Evolutionary conservation across 2,797 vertebrate species (phyloP), one percentile per base, ranked within the genome.

Genomic region (Glossophaga mutica): DNA sequence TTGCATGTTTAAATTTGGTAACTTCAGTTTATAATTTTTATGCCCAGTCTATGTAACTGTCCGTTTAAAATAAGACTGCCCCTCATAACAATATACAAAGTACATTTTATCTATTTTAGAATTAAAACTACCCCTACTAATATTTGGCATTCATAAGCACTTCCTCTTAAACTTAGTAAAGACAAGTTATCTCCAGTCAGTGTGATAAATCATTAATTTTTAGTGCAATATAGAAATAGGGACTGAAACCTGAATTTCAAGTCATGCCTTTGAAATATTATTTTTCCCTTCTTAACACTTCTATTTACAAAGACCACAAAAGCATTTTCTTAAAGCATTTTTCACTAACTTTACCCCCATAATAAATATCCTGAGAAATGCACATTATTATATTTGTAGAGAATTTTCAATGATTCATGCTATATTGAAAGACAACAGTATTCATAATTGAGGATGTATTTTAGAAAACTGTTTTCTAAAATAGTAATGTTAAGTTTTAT

Each of bases 91-190:
- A 73, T 29, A 78, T 10, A 79, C 37, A 93, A 57, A 37, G 52
- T 29, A 90, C 42, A 57, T 82, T 79, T 46, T 93, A 62, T 87
- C 95, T 93, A 62, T 90, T 96, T 94, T 70, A 90, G 44, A 42
- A 85, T 44, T 70, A 37, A 32, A 62, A 55, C 9, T 46, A 15
- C 3, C 26, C 14, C 55, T 46, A 65, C 50, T 91, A 82, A 73
- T 67, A 52, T 79, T 32, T 90, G 9, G 55, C 48, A 88, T 37
- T 90, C 62, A 10, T 65, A 32, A 71, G n/a, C 12, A 90, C 19
- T 92, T 81, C 93, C 26, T 65, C 42, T 73, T 57, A 87, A 71
- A 84, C 15, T 42, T 55, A 55, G 34, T 73, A 73, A 79, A 70
- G 6, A 32, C 6, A 81, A 62, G 12, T 34, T 22, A 52, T 14